Evolutionary conservation across 2,113 vertebrate genomes (phyloP), one percentile per base, ranked within the genome.

Genomic region (Anguilla rostrata): DNA sequence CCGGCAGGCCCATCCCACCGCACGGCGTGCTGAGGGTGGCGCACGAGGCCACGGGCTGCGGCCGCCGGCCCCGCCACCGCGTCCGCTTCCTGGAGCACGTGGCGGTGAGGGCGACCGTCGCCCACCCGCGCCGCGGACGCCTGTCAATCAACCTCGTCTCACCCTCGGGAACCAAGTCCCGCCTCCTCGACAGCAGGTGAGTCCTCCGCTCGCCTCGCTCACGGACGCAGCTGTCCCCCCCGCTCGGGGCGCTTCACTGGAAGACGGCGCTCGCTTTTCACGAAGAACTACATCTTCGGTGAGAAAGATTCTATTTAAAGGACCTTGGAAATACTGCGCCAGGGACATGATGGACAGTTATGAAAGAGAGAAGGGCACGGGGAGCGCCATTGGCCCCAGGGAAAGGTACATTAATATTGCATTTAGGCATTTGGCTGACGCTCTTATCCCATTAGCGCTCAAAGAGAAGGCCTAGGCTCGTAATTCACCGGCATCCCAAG

Each of bases 31-130:
- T 97, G 83, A 97, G 95, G 84, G 97, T 96, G 66, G 96, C 95
- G 91, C 94, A 95, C 84, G 95, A 96, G 94, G 96, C 97, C 14
- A 94, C 96, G 0, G 98, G 98, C 86, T 99, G 98, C 92, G 94
- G 95, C 0, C 88, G 93, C 87, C 91, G 96, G 82, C 92, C 94
- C 87, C 95, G 90, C 88, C 96, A 96, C 88, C 96, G 95, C 0
- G 97, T 99, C 88, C 95, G 92, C 89, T 98, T 97, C 91, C 93
- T 98, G 92, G 98, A 99, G 88, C 98, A 99, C 0, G 96, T 99
- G 0, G 91, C 98, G 1, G 95, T 97, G 20, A 96, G 96, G 20
- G 93, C 98, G 85, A 97, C 96, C 91, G 96, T 99, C 91, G 94
- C 94, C 83, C 98, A 99, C 87, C 92, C 96, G 85, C 95, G 94